phyloP scores from a whole-genome alignment of 2,888 invertebrate species.

The Eupithecia pulchellata region DNA sequence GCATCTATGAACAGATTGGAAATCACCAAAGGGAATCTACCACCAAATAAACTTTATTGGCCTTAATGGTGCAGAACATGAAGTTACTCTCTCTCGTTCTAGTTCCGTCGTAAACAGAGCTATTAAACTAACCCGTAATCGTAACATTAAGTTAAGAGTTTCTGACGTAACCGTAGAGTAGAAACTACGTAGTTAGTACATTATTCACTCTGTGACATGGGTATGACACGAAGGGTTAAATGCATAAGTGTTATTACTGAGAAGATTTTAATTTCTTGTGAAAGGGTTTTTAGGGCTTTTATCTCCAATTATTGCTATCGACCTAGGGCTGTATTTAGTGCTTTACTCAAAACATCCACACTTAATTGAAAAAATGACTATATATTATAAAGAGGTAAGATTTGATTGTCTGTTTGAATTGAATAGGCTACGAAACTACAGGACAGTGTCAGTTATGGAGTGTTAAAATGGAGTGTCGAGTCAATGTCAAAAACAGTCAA shows the following conservation, averaged over 20 bases:
- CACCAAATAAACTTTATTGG: not conserved
- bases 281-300: not conserved
- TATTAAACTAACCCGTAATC: not conserved
- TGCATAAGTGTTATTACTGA: not conserved
- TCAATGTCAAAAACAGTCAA: no score
- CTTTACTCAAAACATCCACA: not conserved
- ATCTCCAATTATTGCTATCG: not conserved
- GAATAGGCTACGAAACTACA: no score
- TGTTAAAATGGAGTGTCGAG: no score
- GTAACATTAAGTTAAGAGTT: not conserved
- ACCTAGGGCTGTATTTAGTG: not conserved
- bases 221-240: not conserved
- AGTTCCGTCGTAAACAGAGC: not conserved
- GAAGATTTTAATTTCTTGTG: not conserved
- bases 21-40: not conserved
- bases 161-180: not conserved
- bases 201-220: not conserved
- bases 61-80: not conserved
- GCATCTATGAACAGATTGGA: no score
- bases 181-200: not conserved
- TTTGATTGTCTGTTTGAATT: no score
- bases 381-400: no score
- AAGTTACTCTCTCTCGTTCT: not conserved
- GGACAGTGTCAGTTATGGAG: no score
- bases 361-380: no score